A percentile compares a stretch with the other conserved stretches of the same genome.
These are phyloP conservation scores for Musca vetustissima DNA, from an alignment of 1,140 invertebrate genomes.

Conservation along the genomic window DNA sequence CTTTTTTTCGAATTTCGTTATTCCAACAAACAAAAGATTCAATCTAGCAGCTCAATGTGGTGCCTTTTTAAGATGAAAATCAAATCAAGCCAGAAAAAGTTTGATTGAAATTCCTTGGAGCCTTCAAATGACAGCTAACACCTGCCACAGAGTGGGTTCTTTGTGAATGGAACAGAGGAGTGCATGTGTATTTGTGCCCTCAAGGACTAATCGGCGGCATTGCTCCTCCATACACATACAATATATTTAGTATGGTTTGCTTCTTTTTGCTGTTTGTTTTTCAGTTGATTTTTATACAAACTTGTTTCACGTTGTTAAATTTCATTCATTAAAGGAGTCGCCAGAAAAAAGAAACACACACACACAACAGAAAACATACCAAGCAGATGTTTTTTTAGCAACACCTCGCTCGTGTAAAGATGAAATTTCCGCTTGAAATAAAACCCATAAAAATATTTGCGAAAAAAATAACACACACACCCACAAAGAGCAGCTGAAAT, in stretches of 20 bases:
- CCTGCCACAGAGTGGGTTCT: background rate
- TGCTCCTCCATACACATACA: background rate
- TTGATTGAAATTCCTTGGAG: slow-evolving; percentile 1
- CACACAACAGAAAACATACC: background rate
- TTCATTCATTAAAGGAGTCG: background rate
- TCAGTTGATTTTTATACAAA: background rate
- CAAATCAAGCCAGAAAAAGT: slow-evolving; percentile 6
- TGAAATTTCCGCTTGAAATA: too few species aligned
- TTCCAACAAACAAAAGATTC: too few species aligned
- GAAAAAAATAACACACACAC: too few species aligned
- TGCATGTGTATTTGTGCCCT: background rate
- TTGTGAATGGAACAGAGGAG: background rate
- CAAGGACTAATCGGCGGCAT: background rate
- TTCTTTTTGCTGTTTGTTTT: background rate
- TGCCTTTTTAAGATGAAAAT: slow-evolving; percentile 6
- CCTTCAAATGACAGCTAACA: background rate
- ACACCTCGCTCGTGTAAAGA: too few species aligned
- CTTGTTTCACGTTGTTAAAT: background rate
- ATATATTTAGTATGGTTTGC: background rate
- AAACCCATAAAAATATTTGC: too few species aligned
- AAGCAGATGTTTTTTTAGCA: too few species aligned
- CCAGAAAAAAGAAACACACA: background rate
- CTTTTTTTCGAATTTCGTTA: too few species aligned
- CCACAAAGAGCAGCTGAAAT: too few species aligned
- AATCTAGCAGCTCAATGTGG: slow-evolving; percentile 1